phyloP scores from a whole-genome alignment of 2,113 vertebrate species.

The Chinchilla lanigera region DNA sequence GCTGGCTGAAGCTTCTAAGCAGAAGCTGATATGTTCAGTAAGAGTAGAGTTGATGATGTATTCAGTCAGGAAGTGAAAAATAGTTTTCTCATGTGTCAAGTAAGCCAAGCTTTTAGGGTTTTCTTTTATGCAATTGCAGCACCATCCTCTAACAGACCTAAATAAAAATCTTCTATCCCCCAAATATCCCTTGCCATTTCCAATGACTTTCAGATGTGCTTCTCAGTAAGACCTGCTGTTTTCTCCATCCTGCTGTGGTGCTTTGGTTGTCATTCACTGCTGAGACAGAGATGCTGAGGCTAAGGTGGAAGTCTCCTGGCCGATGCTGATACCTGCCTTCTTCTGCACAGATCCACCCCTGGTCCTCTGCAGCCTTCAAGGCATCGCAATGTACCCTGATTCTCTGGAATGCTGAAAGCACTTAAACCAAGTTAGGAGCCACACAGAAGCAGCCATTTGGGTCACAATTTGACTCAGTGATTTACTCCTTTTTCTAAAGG shows the following conservation, averaged over 20 bases:
- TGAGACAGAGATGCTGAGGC: not conserved
- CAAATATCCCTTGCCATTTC: not conserved
- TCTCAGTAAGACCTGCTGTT: not conserved
- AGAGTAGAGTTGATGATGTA: not conserved
- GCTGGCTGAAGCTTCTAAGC: slow-evolving; percentile 6
- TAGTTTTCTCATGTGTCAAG: not conserved
- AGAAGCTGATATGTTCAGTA: not conserved
- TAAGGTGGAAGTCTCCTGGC: not conserved
- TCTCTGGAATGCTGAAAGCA: not conserved
- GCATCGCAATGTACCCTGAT: not conserved
- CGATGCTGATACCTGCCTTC: not conserved
- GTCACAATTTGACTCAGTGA: not conserved
- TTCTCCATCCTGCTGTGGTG: not conserved
- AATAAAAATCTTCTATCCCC: not conserved
- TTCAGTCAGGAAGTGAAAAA: not conserved
- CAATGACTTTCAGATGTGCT: not conserved
- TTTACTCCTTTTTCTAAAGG: not conserved
- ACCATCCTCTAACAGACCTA: not conserved
- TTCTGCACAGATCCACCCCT: not conserved
- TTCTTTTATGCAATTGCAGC: not conserved
- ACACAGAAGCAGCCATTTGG: not conserved
- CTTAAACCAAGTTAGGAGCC: not conserved
- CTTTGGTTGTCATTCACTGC: not conserved
- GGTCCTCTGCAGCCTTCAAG: not conserved
- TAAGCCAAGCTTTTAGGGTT: not conserved